Conservation (phyloP, 53 echinoderm and acorn worm species). For the Temnopleurus reevesii region DNA sequence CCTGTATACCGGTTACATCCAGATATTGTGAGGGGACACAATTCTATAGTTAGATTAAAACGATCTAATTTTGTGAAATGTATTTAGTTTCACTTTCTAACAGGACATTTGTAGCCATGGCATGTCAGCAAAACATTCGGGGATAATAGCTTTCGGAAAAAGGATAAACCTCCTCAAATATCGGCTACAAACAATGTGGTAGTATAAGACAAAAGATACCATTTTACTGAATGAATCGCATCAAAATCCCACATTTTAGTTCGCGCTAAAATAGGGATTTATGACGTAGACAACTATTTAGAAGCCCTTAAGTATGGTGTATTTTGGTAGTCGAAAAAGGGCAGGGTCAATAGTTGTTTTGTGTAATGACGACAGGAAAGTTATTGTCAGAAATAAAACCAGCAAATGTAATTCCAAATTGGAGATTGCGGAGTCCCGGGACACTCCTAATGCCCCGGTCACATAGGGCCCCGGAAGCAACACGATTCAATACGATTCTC, state of each 20-base stretch:
- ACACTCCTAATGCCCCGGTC: no score
- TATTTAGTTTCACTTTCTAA: no score
- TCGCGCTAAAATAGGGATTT: neutral
- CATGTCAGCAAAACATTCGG: no score
- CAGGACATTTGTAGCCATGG: no score
- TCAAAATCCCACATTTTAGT: neutral
- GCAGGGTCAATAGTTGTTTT: neutral
- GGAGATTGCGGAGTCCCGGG: neutral
- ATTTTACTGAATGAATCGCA: neutral
- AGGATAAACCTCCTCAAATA: neutral
- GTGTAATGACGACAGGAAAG: neutral
- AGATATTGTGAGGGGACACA: no score
- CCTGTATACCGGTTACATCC: no score
- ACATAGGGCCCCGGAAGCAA: no score
- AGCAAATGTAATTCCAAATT: neutral
- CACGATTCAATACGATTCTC: no score
- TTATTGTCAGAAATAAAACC: neutral
- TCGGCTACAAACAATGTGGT: neutral
- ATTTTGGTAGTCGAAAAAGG: neutral
- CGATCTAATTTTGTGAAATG: no score
- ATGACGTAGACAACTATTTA: neutral
- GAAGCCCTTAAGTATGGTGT: neutral
- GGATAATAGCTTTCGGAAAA: no score
- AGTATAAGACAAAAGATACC: neutral
- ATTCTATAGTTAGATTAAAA: no score